Conservation (phyloP, 2,113 vertebrate species). For the Chelonoidis abingdonii region DNA sequence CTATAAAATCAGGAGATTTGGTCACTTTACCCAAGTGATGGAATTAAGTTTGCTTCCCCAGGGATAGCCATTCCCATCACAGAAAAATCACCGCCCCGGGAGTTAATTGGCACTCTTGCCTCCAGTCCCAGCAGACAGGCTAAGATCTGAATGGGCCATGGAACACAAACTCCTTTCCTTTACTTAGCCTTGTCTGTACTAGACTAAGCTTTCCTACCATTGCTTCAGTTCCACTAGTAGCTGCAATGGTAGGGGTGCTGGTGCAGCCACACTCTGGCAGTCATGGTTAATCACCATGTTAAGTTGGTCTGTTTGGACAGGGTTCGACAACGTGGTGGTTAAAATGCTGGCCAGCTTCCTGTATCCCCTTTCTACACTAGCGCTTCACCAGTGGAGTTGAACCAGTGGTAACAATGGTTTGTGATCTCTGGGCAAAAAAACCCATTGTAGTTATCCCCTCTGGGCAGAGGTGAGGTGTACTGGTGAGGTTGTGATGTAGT, state of each 20-base stretch:
- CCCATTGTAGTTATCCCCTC: not conserved
- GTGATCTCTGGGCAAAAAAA: not conserved
- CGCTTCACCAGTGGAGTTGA: not conserved
- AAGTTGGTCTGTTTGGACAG: rapidly evolving
- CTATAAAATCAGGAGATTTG: too few relatives aligned
- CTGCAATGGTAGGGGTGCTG: not conserved
- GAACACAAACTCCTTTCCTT: not conserved
- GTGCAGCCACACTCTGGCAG: rapidly evolving
- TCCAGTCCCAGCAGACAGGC: not conserved
- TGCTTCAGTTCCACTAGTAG: not conserved
- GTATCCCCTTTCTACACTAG: not conserved
- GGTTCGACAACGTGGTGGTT: not conserved
- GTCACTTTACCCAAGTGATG: not conserved
- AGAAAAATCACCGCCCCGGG: not conserved
- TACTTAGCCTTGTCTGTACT: not conserved
- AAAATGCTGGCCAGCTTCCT: not conserved
- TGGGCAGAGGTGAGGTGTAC: not conserved
- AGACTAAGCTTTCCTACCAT: rapidly evolving
- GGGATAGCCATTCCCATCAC: not conserved
- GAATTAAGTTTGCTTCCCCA: not conserved
- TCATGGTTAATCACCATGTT: not conserved
- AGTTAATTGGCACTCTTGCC: not conserved
- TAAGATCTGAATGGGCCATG: not conserved
- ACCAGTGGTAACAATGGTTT: not conserved
- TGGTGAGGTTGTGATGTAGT: not conserved